Evolutionary conservation across 2,797 vertebrate species (phyloP).

Genomic region (Pipistrellus nathusii): DNA sequence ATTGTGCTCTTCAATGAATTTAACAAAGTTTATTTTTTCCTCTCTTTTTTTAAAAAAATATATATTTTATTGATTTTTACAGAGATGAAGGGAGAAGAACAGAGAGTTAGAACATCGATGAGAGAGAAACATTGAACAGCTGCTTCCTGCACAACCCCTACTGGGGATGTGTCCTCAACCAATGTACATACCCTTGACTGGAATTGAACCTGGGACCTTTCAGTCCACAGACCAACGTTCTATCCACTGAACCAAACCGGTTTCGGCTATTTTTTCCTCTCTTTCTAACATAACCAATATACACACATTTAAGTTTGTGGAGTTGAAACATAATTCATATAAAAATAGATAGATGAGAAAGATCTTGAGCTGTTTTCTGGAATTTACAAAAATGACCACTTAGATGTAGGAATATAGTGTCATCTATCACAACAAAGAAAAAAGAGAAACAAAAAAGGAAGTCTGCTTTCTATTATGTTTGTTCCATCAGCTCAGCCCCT

Average conservation of each 20-base stretch:
- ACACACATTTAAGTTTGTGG: background rate
- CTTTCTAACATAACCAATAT: background rate
- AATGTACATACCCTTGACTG: too few species aligned
- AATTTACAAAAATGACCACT: slow-evolving; percentile 45
- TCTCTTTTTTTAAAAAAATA: background rate
- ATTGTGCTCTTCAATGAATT: background rate
- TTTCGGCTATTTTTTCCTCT: background rate
- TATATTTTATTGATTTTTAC: too few species aligned
- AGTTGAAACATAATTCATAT: slow-evolving; percentile 1
- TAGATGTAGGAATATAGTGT: background rate
- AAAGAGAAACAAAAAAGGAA: background rate
- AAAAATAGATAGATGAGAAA: background rate
- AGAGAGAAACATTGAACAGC: too few species aligned
- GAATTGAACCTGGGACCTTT: too few species aligned
- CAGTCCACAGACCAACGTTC: too few species aligned
- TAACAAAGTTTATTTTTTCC: background rate
- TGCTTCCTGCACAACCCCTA: too few species aligned
- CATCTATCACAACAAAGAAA: background rate
- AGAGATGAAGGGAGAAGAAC: too few species aligned
- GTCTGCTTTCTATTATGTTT: background rate
- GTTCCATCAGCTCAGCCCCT: background rate
- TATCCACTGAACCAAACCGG: too few species aligned
- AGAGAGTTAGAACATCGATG: too few species aligned
- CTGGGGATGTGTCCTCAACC: too few species aligned
- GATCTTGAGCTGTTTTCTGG: slow-evolving; percentile 29